These are phyloP conservation scores for Dryobotodes eremita DNA, from an alignment of 2,888 invertebrate species.

Conservation along the genomic window DNA sequence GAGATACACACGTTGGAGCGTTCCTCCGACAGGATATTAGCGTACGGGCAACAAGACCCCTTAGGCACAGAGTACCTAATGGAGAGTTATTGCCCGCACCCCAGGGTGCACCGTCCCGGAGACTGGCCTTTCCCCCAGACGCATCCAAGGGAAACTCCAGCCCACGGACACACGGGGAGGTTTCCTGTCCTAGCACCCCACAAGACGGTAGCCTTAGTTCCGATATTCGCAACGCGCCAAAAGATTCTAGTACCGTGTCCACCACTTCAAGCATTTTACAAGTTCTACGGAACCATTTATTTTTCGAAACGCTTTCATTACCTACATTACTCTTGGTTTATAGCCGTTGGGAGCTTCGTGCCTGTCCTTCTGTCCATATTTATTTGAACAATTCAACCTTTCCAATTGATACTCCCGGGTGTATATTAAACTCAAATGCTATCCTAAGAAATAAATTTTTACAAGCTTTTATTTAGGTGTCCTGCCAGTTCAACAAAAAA, in stretches of 20 bases:
- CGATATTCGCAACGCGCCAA: not conserved
- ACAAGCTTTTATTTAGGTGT: no score
- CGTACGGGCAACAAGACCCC: no score
- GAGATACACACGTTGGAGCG: no score
- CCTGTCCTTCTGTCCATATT: constrained; percentile 23
- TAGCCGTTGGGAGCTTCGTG: constrained; percentile 24
- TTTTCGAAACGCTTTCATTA: not conserved
- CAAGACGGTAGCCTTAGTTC: not conserved
- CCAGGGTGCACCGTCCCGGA: no score
- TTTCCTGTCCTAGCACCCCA: no score
- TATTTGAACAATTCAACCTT: constrained; percentile 20
- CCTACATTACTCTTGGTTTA: not conserved
- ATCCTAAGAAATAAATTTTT: not conserved
- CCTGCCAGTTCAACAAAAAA: no score
- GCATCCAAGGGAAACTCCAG: no score
- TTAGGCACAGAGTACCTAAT: no score
- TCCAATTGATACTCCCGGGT: constrained; percentile 20
- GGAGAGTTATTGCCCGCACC: no score
- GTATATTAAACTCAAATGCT: constrained; percentile 2
- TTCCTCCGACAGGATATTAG: no score
- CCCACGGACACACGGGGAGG: no score
- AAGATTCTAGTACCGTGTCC: not conserved
- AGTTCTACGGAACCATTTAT: constrained; percentile 14
- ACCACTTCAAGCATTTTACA: not conserved
- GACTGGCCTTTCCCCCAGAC: no score